Percentiles rank a stretch among this genome's conserved stretches.
Conservation (phyloP, 64 coral and sea anemone species). For the Pachyseris speciosa region DNA sequence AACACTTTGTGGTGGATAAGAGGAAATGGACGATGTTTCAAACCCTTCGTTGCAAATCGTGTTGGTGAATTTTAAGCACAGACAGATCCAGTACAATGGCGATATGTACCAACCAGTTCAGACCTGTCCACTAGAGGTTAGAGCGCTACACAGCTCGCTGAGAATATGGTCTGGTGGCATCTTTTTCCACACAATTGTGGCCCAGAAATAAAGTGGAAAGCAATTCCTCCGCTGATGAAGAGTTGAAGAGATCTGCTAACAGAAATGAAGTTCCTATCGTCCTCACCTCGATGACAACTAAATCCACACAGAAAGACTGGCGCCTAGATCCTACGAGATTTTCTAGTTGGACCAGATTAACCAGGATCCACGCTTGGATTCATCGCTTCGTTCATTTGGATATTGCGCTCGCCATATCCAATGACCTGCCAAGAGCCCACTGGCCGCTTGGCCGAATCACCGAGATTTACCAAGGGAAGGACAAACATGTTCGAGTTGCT, state of each 20-base stretch:
- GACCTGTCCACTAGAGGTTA: slow-evolving; percentile 56
- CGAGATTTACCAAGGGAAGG: no score
- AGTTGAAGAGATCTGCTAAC: neutral
- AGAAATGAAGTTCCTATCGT: neutral
- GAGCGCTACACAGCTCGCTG: slow-evolving; percentile 21
- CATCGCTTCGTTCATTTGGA: slow-evolving; percentile 47
- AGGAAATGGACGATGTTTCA: slow-evolving; percentile 31
- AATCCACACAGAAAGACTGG: neutral
- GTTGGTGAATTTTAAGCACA: slow-evolving; percentile 45
- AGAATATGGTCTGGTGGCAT: slow-evolving; percentile 27
- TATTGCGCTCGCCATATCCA: no score
- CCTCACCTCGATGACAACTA: neutral
- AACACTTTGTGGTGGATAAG: slow-evolving; percentile 63
- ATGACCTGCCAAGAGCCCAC: no score
- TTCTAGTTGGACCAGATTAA: slow-evolving; percentile 31
- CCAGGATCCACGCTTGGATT: slow-evolving; percentile 52
- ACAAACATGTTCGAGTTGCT: no score
- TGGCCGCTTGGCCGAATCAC: no score
- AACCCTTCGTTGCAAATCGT: slow-evolving; percentile 50
- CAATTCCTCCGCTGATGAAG: neutral
- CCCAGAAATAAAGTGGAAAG: slow-evolving; percentile 5
- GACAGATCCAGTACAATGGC: slow-evolving; percentile 42
- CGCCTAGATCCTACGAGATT: slow-evolving; percentile 45
- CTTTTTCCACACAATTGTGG: slow-evolving; percentile 32
- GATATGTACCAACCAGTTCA: slow-evolving; percentile 26